phyloP scores from a whole-genome alignment of 2,113 vertebrate genomes.

The Shinisaurus crocodilurus region DNA sequence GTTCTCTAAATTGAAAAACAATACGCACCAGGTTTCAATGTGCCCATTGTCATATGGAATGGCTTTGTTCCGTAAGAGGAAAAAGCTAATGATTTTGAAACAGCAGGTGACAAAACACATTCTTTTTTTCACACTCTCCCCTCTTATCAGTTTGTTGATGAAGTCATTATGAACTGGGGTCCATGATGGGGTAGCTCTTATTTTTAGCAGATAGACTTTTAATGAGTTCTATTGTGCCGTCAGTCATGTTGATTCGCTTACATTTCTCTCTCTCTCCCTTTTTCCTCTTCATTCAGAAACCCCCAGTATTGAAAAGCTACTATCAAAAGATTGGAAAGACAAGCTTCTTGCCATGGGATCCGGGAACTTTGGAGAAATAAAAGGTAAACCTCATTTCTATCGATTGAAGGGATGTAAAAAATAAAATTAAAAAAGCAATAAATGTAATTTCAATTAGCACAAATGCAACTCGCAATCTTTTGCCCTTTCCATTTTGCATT shows the following conservation, averaged over 20 bases:
- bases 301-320: conserved; percentile 98
- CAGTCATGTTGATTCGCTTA: conserved; percentile 85
- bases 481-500: conserved; percentile 5
- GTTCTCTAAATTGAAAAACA: conserved; percentile 89
- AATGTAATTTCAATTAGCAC: conserved; percentile 20
- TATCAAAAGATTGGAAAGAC: conserved; percentile 99
- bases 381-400: conserved; percentile 83
- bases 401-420: conserved; percentile 26
- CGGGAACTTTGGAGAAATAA: conserved; percentile 98
- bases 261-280: conserved; percentile 29
- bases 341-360: conserved; percentile 99
- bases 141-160: conserved; percentile 91
- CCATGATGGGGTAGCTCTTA: conserved; percentile 80
- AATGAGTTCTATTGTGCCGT: conserved; percentile 93
- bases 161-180: conserved; percentile 90
- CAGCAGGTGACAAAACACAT: conserved; percentile 93
- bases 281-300: conserved; percentile 86
- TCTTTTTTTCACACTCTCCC: conserved; percentile 64
- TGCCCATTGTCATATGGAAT: conserved; percentile 94
- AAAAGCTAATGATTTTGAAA: conserved; percentile 98
- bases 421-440: conserved; percentile 23
- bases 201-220: conserved; percentile 96
- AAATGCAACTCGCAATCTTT: conserved; percentile 6
- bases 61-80: conserved; percentile 90
- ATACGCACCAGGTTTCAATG: conserved; percentile 85